Evolutionary conservation across 2,888 invertebrate genomes (phyloP).

Genomic region (Caenorhabditis sulstoni): DNA sequence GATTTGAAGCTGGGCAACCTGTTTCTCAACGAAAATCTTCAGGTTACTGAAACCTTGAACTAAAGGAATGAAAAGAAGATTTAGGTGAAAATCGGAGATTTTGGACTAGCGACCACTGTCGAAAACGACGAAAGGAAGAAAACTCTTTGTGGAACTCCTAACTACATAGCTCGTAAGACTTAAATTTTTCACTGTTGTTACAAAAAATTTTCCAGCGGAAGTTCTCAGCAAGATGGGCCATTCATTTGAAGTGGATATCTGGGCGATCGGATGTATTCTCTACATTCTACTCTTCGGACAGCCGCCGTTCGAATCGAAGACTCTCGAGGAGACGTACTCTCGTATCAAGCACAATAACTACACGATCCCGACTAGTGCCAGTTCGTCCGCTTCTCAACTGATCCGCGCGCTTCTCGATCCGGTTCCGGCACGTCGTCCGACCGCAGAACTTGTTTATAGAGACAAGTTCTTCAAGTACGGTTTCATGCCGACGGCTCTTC

Average conservation of each 20-base stretch:
- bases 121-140: constrained; percentile 90
- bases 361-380: constrained; percentile 83
- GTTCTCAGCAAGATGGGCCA: constrained; percentile 97
- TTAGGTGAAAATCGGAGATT: constrained; percentile 92
- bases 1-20: constrained; percentile 98
- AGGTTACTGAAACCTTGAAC: neutral
- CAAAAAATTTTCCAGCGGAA: constrained; percentile 84
- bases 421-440: constrained; percentile 82
- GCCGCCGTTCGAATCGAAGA: constrained; percentile 97
- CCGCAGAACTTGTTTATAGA: constrained; percentile 79
- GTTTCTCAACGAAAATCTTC: constrained; percentile 92
- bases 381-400: constrained; percentile 78
- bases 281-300: constrained; percentile 97
- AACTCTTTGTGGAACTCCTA: constrained; percentile 99
- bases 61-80: neutral
- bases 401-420: constrained; percentile 82
- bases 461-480: constrained; percentile 82
- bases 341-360: constrained; percentile 97
- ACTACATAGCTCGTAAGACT: constrained; percentile 91
- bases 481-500: constrained; percentile 89
- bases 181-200: too few relatives aligned
- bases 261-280: constrained; percentile 88
- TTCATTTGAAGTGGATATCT: constrained; percentile 98
- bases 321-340: constrained; percentile 91
- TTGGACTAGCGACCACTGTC: constrained; percentile 96